phyloP scores from a whole-genome alignment of 2,888 invertebrate genomes.

The Pachymerium ferrugineum region DNA sequence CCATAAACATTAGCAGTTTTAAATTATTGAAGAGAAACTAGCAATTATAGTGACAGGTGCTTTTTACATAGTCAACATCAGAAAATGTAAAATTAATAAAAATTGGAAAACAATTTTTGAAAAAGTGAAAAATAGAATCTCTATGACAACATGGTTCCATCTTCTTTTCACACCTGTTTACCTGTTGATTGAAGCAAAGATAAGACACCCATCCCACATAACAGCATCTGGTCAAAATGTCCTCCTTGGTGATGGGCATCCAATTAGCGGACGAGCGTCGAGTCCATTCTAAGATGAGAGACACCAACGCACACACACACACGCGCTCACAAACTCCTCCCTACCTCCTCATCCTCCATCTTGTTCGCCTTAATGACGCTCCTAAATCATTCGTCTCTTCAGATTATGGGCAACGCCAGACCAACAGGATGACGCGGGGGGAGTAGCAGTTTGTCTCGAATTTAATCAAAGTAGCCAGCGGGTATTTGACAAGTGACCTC shows the following conservation, averaged over 20 bases:
- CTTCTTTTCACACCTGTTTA: constrained; percentile 25
- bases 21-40: too few species aligned
- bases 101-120: not conserved
- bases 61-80: not conserved
- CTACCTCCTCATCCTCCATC: constrained; percentile 24
- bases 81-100: not conserved
- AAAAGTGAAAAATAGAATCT: not conserved
- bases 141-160: not conserved
- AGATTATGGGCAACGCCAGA: constrained; percentile 13
- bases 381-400: constrained; percentile 30
- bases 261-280: constrained; percentile 16
- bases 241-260: constrained; percentile 19
- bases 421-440: constrained; percentile 4
- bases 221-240: constrained; percentile 7
- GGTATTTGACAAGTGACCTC: constrained; percentile 35
- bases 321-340: not conserved
- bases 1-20: too few species aligned
- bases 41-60: too few species aligned
- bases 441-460: constrained; percentile 29
- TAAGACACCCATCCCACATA: not conserved
- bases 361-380: constrained; percentile 28
- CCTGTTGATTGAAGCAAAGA: constrained; percentile 19
- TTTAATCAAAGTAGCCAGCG: constrained; percentile 32
- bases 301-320: not conserved
- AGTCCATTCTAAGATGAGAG: constrained; percentile 27